Evolutionary conservation across 2,113 vertebrate species (phyloP), one percentile per base, ranked within the genome.

Genomic region (Chlamydotis undulata): DNA sequence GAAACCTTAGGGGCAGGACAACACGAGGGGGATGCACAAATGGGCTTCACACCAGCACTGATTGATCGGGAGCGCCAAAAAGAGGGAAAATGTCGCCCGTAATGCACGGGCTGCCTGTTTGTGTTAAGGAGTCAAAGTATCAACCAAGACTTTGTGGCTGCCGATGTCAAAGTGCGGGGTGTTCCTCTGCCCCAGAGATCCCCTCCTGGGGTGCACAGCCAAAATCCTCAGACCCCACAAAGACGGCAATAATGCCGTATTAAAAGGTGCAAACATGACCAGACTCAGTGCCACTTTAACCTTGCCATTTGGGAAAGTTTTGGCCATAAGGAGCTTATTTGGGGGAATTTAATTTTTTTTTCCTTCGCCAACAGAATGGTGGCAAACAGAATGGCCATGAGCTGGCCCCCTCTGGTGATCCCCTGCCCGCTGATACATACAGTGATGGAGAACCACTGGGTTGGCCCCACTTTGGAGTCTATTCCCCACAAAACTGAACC

Each of bases 41-140:
- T 3, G 25, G 9, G 73, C 41, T 26, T 83, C 28, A 14, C 7
- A 8, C 18, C 29, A 23, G 33, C 47, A n/a, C 29, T 19, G 41
- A 21, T 0, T 49, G 18, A 39, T 52, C 7, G 19, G 71, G 26
- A 76, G 53, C 24, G 37, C 12, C 21, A 52, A 65, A 50, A 76
- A 71, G 63, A 65, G 43, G 68, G 41, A 19, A 39, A 93, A 52
- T 7, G 12, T 64, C 49, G 60, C 33, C 16, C 4, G 7, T 59
- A 37, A 15, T 1, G 9, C 0, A 0, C 7, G 11, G 23, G 47
- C 41, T 52, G 49, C 50, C 57, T 22, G 23, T 9, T 33, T 41
- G 43, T 7, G 5, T 25, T 41, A 14, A 68, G 24, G 45, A 73
- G 16, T 55, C n/a, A 3, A 53, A 80, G 52, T 6, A 49, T 31